Conservation (phyloP, 2,797 vertebrate species). For the Sorex maritimensis region DNA sequence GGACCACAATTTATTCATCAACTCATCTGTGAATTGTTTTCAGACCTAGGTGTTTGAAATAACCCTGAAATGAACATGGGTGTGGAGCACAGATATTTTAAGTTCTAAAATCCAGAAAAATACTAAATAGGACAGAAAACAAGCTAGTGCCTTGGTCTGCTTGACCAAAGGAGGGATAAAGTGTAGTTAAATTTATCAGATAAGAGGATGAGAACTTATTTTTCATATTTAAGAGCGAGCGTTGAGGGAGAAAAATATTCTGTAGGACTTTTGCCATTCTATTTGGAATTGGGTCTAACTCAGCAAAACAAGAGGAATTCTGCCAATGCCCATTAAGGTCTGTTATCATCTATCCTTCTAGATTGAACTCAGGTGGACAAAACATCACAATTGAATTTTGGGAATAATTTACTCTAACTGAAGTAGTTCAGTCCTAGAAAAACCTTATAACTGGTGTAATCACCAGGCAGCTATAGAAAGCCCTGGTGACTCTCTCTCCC, state of each 20-base stretch:
- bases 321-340: fast-evolving
- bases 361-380: not conserved
- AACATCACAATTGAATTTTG: not conserved
- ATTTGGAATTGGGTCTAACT: not conserved
- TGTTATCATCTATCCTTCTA: not conserved
- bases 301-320: too few species aligned
- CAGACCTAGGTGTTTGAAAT: too few species aligned
- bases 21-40: too few species aligned
- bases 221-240: not conserved
- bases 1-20: too few species aligned
- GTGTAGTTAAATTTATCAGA: not conserved
- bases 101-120: not conserved
- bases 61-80: too few species aligned
- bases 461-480: too few species aligned
- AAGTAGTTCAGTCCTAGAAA: not conserved
- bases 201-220: not conserved
- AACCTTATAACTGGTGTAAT: too few species aligned
- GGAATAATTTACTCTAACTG: not conserved
- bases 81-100: not conserved
- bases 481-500: too few species aligned
- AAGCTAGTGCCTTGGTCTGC: not conserved
- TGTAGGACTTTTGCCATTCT: not conserved
- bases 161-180: slow-evolving; percentile 21
- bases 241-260: not conserved
- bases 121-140: not conserved